A percentile compares a stretch with the other conserved stretches of the same genome.
phyloP scores from a whole-genome alignment of 1,140 invertebrate genomes.

The Phymastichus coffea region DNA sequence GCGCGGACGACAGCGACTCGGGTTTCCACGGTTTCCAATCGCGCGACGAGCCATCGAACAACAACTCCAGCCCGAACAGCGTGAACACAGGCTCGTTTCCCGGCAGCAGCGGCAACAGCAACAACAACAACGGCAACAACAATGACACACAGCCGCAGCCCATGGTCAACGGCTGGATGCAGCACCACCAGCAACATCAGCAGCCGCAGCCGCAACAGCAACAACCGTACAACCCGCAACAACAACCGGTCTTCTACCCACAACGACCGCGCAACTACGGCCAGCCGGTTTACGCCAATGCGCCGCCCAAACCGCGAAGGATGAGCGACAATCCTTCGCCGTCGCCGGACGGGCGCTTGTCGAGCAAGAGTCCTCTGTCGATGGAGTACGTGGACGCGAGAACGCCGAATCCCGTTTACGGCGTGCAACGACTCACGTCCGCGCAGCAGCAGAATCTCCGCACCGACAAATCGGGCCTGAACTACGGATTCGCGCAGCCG shows the following conservation, averaged over 20 bases:
- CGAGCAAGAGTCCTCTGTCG: conserved; percentile 41
- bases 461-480: conserved; percentile 48
- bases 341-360: conserved; percentile 46
- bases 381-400: conserved; percentile 43
- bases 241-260: conserved; percentile 4
- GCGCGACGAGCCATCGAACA: conserved; percentile 50
- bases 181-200: conserved; percentile 38
- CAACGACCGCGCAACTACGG: conserved; percentile 44
- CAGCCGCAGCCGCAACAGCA: conserved; percentile 33
- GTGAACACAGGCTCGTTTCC: conserved; percentile 48
- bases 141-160: conserved; percentile 33
- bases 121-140: conserved; percentile 37
- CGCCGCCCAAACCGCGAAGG: conserved; percentile 81
- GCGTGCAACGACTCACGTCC: conserved; percentile 36
- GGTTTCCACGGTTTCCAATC: conserved; percentile 61
- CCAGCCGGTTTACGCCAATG: conserved; percentile 84
- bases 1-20: conserved; percentile 61
- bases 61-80: conserved; percentile 50
- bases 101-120: conserved; percentile 41
- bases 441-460: conserved; percentile 39
- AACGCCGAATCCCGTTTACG: conserved; percentile 44
- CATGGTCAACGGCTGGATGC: conserved; percentile 48
- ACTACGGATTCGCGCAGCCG: conserved; percentile 43
- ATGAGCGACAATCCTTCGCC: conserved; percentile 61
- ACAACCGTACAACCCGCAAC: conserved; percentile 5